Base-by-base conservation (phyloP, 30 jellyfish, hydroid and myxozoan species). In the Pelagia noctiluca region DNA sequence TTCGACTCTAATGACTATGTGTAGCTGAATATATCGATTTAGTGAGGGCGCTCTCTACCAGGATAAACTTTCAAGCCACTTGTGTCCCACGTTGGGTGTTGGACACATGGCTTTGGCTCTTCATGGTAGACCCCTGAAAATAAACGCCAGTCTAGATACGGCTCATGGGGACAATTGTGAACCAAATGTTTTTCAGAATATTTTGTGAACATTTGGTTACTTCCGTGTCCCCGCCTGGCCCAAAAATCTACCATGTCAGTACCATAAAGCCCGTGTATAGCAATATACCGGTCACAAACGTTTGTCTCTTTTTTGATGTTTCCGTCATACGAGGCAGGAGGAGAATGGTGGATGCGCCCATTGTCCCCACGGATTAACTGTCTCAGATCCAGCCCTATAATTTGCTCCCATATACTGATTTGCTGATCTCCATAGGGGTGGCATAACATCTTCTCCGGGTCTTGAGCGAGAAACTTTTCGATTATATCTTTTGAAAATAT, bases 371-470 rank as follows among this genome's bases (percentile, higher is more conserved):
- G 75, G 68, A 67, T 52, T 0, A 76, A 12, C 24, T 24, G 18
- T 2, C 34, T 38, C 13, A 46, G 86, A 70, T 78, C 37, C 21
- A 79, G 53, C 28, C 62, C 50, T 22, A 88, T 7, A 21, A 50
- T 81, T 29, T 88, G 83, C 11, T 67, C 37, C 97, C 97, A 88
- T 0, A 63, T 61, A 3, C 89, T 12, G 22, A 28, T 35, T 29
- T 88, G 75, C 76, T 88, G 97, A 64, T 82, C 97, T 13, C 97
- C 97, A 66, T 46, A 88, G 21, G 88, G 71, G 35, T 82, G 92
- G 28, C 97, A 88, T 10, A 28, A 62, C 90, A 88, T 69, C 11
- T 73, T 23, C 13, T 48, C 89, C 4, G 85, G 83, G 7, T 81
- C 60, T 81, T 88, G 97, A 13, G 93, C 83, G 35, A 88, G 68